Conservation (phyloP, 1,140 invertebrate species). For the Heliconius melpomene region DNA sequence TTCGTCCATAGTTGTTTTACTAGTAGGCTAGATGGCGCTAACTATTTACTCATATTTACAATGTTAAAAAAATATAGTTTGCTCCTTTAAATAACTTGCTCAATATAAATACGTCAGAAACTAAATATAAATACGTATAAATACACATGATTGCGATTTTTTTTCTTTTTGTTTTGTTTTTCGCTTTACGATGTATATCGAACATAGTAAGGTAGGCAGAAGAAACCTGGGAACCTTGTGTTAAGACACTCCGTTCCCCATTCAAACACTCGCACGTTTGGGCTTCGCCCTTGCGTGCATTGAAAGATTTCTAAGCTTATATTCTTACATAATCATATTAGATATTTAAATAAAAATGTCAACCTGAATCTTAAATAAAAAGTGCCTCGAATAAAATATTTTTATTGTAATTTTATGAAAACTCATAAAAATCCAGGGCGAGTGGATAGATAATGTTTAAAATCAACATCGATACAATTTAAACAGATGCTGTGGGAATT, state of each 20-base stretch:
- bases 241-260: no score
- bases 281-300: no score
- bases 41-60: not conserved
- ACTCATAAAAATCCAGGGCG: conserved; percentile 5
- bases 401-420: conserved; percentile 1
- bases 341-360: not conserved
- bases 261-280: no score
- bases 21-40: conserved; percentile 16
- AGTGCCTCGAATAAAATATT: not conserved
- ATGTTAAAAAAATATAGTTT: not conserved
- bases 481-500: conserved; percentile 1
- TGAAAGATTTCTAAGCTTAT: no score
- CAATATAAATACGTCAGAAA: no score
- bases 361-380: not conserved
- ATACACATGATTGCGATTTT: no score
- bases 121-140: no score
- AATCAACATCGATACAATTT: conserved; percentile 13
- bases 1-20: not conserved
- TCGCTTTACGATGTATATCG: no score
- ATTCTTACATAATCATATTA: not conserved
- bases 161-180: no score
- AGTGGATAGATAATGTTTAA: not conserved
- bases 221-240: no score
- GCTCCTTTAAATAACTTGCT: no score
- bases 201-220: no score